Percentiles rank a stretch among this genome's conserved stretches.
phyloP scores from a whole-genome alignment of 2,113 vertebrate species.

The Turnix velox region DNA sequence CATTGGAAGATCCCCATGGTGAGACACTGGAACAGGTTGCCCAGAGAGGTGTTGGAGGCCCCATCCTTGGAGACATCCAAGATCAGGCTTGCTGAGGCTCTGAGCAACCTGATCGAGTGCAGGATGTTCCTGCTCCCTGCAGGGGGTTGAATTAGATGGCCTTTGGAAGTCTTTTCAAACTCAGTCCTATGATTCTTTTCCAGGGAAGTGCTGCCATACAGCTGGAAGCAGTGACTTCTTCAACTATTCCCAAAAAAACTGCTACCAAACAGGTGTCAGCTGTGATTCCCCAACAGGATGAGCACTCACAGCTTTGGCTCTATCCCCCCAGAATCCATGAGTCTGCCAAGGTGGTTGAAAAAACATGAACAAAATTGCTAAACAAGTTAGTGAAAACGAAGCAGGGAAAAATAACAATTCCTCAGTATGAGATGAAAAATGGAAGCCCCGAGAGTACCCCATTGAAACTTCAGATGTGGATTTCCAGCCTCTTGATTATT shows the following conservation, averaged over 20 bases:
- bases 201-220: background rate
- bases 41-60: too few species aligned
- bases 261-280: accelerated
- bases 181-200: too few species aligned
- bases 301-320: background rate
- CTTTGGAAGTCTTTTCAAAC: too few species aligned
- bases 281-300: background rate
- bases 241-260: background rate
- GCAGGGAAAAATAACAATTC: background rate
- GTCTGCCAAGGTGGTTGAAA: background rate
- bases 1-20: background rate
- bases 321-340: background rate
- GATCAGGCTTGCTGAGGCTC: too few species aligned
- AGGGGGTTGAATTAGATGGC: too few species aligned
- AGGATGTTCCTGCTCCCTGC: too few species aligned
- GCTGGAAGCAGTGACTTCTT: background rate
- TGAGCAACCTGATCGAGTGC: too few species aligned
- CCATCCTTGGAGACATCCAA: too few species aligned
- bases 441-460: background rate
- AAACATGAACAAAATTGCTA: background rate
- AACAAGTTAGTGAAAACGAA: background rate
- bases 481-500: background rate
- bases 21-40: too few species aligned
- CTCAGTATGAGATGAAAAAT: background rate
- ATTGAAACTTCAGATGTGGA: background rate